A percentile compares a stretch with the other conserved stretches of the same genome.
These are phyloP conservation scores for Drosophila simulans DNA, from an alignment of 1,140 invertebrate genomes.

Conservation along the genomic window DNA sequence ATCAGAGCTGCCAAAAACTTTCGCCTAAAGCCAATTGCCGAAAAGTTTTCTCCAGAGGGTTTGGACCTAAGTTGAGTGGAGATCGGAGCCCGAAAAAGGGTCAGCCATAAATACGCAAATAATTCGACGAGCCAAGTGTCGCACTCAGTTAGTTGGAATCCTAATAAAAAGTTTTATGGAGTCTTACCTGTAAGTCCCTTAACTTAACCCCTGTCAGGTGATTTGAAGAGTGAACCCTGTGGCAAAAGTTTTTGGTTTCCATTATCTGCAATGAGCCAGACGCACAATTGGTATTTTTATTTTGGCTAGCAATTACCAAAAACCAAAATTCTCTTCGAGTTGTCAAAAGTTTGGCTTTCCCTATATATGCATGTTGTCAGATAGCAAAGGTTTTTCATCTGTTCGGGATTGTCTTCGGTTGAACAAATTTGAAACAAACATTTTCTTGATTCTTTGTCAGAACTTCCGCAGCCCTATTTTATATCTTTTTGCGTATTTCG, in stretches of 20 bases:
- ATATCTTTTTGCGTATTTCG: neutral
- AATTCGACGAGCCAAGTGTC: slow-evolving; percentile 56
- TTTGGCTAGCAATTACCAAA: slow-evolving; percentile 67
- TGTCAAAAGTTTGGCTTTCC: slow-evolving; percentile 4
- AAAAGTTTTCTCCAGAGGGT: slow-evolving; percentile 51
- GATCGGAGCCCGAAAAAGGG: slow-evolving; percentile 32
- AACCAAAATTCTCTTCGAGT: slow-evolving; percentile 43
- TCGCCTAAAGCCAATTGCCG: slow-evolving; percentile 65
- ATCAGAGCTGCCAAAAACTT: slow-evolving; percentile 60
- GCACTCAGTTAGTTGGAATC: slow-evolving; percentile 46
- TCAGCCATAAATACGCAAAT: slow-evolving; percentile 78
- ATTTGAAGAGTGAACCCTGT: slow-evolving; percentile 4
- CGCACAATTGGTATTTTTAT: slow-evolving; percentile 52
- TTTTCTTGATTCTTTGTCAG: slow-evolving; percentile 46
- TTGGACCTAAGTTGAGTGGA: slow-evolving; percentile 1
- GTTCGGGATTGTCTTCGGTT: slow-evolving; percentile 52
- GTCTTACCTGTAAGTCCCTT: slow-evolving; percentile 61
- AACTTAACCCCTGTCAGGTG: slow-evolving; percentile 54
- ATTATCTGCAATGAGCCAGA: slow-evolving; percentile 73
- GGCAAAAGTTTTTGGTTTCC: slow-evolving; percentile 56
- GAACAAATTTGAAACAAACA: slow-evolving; percentile 68
- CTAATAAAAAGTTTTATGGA: slow-evolving; percentile 69
- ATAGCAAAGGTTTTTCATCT: slow-evolving; percentile 22
- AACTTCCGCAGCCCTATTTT: slow-evolving; percentile 6
- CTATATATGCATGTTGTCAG: slow-evolving; percentile 14